Conservation (phyloP, 2,888 invertebrate species). For the Drosophila silvestris region DNA sequence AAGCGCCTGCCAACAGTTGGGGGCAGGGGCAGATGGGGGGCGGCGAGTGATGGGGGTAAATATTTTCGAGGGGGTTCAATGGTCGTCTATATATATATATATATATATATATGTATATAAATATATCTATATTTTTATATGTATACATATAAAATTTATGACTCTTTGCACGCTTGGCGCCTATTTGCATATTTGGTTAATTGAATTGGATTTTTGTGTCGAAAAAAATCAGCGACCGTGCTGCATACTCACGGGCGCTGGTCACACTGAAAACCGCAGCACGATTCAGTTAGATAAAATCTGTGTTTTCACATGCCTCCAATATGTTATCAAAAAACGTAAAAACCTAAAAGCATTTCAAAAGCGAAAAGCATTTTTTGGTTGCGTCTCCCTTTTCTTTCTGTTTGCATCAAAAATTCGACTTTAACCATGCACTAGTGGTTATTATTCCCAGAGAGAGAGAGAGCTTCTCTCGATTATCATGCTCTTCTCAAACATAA, state of each 20-base stretch:
- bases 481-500: not conserved
- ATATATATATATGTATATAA: not conserved
- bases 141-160: not conserved
- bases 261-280: conserved; percentile 10
- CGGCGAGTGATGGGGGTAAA: not conserved
- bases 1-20: conserved; percentile 8
- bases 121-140: not conserved
- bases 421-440: not conserved
- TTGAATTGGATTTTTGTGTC: conserved; percentile 71
- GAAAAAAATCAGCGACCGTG: not conserved
- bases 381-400: not conserved
- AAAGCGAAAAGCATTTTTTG: not conserved
- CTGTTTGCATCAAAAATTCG: not conserved
- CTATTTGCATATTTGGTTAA: conserved; percentile 76
- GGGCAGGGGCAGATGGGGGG: not conserved
- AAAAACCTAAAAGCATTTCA: not conserved
- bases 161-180: conserved; percentile 12
- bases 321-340: not conserved
- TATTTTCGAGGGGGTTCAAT: conserved; percentile 24
- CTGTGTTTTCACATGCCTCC: not conserved
- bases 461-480: not conserved
- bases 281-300: not conserved
- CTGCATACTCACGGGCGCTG: conserved; percentile 41
- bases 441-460: not conserved
- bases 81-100: not conserved